Conservation (phyloP, 2,797 vertebrate species). For the Semaprochilodus insignis region DNA sequence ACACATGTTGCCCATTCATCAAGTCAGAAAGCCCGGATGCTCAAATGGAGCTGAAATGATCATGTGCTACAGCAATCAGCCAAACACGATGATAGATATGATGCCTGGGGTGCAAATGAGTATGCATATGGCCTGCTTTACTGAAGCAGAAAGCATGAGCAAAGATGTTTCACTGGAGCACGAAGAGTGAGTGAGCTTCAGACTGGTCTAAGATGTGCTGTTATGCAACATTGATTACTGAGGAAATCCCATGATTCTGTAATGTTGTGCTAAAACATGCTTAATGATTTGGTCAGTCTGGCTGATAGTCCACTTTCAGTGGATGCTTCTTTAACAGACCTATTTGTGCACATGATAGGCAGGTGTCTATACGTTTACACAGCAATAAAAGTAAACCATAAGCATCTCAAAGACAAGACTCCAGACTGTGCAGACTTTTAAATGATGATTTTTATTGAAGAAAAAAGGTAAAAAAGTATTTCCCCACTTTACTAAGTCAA, state of each 20-base stretch:
- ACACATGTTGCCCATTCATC: constrained; percentile 33
- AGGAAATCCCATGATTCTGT: neutral
- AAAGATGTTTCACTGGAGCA: neutral
- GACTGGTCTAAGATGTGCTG: neutral
- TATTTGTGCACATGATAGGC: too few relatives aligned
- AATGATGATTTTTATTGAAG: too few relatives aligned
- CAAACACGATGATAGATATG: neutral
- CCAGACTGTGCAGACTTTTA: too few relatives aligned
- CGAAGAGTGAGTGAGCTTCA: neutral
- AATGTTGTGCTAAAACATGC: neutral
- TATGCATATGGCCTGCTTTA: neutral
- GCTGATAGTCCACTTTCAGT: too few relatives aligned
- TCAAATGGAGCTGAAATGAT: neutral
- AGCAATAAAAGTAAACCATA: too few relatives aligned
- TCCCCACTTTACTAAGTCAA: too few relatives aligned
- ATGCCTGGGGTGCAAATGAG: neutral
- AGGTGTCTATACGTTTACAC: too few relatives aligned
- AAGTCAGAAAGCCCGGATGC: constrained; percentile 14
- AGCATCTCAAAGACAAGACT: too few relatives aligned
- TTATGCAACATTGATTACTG: neutral
- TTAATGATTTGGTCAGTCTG: neutral
- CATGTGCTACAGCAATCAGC: neutral
- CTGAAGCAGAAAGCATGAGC: neutral
- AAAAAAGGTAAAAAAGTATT: too few relatives aligned
- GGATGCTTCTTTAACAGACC: too few relatives aligned